phyloP scores from a whole-genome alignment of 2,888 invertebrate species.

The Incurvaria masculella region DNA sequence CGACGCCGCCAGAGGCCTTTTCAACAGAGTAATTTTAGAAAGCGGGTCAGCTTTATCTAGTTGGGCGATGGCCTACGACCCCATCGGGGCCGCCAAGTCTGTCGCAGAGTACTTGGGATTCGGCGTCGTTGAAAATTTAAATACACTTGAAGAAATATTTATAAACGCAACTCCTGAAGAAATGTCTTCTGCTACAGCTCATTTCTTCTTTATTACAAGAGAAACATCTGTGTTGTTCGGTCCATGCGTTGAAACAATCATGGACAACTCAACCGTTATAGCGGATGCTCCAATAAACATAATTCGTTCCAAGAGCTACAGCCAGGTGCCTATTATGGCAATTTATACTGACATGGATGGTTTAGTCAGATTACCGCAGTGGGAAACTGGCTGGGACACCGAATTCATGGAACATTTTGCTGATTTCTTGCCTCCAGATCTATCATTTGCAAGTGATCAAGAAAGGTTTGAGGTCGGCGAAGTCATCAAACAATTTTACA shows the following conservation, averaged over 20 bases:
- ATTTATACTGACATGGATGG: too few species aligned
- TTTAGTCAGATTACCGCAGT: too few species aligned
- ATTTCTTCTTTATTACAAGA: background rate
- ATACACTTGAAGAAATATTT: slow-evolving; percentile 2
- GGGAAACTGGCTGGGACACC: too few species aligned
- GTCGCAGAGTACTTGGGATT: background rate
- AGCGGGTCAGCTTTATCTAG: slow-evolving; percentile 1
- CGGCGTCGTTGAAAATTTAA: background rate
- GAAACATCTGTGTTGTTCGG: background rate
- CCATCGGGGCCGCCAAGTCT: background rate
- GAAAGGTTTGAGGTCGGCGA: too few species aligned
- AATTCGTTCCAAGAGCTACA: slow-evolving; percentile 1
- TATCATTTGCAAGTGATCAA: too few species aligned
- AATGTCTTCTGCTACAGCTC: background rate
- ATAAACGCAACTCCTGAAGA: background rate
- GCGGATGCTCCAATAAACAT: slow-evolving; percentile 1
- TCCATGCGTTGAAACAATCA: slow-evolving; percentile 2
- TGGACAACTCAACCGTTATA: background rate
- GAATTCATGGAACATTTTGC: too few species aligned
- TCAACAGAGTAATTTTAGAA: slow-evolving; percentile 3
- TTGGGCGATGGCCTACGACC: background rate
- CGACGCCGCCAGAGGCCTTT: slow-evolving; percentile 1
- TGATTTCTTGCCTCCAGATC: too few species aligned
- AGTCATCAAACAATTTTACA: too few species aligned
- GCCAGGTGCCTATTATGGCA: background rate